A percentile compares a stretch with the other conserved stretches of the same genome.
phyloP scores from a whole-genome alignment of 2,797 vertebrate species.

The Zalophus californianus region DNA sequence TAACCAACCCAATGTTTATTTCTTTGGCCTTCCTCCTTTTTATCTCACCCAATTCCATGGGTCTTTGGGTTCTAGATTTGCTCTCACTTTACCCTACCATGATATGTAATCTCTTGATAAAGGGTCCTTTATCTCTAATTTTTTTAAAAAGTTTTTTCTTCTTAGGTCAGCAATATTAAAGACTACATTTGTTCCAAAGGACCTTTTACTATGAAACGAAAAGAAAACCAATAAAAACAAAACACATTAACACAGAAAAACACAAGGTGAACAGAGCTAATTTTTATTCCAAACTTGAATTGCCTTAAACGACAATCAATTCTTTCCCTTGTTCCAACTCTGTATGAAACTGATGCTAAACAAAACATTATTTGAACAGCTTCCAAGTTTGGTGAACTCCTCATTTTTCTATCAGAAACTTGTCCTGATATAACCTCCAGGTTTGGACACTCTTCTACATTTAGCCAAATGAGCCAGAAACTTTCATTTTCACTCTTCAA shows the following conservation, averaged over 20 bases:
- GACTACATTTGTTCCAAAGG: constrained; percentile 46
- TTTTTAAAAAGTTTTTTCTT: constrained; percentile 31
- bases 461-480: background rate
- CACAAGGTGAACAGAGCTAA: background rate
- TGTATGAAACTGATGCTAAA: background rate
- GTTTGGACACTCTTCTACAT: background rate
- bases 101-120: constrained; percentile 16
- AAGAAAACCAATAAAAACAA: constrained; percentile 49
- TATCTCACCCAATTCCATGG: background rate
- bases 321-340: constrained; percentile 26
- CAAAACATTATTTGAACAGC: constrained; percentile 37
- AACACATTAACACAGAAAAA: constrained; percentile 33
- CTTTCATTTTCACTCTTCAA: constrained; percentile 7
- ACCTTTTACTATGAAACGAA: constrained; percentile 54
- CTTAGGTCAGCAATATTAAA: constrained; percentile 43
- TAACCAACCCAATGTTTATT: background rate
- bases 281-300: constrained; percentile 58
- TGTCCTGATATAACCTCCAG: background rate
- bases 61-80: background rate
- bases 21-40: constrained; percentile 2
- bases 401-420: constrained; percentile 4
- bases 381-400: constrained; percentile 30
- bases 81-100: background rate
- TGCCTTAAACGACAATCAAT: background rate
- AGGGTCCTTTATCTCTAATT: background rate